Percentiles rank a stretch among this genome's conserved stretches.
phyloP scores from a whole-genome alignment of 1,140 invertebrate genomes.

The Drosophila sulfurigaster region DNA sequence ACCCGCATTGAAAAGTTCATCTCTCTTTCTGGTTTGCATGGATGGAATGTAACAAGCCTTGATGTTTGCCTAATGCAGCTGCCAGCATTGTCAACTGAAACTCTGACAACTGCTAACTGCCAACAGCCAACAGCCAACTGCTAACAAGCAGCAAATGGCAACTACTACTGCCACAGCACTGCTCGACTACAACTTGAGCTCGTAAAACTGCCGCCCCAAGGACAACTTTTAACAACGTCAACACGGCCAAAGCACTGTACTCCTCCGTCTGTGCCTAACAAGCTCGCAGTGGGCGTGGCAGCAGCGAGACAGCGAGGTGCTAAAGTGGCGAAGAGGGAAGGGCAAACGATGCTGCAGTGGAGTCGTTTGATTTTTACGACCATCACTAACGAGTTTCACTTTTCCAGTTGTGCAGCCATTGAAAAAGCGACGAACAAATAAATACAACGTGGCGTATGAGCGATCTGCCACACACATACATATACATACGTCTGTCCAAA shows the following conservation, averaged over 20 bases:
- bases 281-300: background rate
- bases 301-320: background rate
- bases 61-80: slow-evolving; percentile 70
- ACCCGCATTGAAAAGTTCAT: slow-evolving; percentile 35
- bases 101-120: slow-evolving; percentile 47
- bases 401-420: slow-evolving; percentile 54
- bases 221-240: slow-evolving; percentile 72
- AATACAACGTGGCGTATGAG: slow-evolving; percentile 67
- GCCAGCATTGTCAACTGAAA: slow-evolving; percentile 72
- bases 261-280: slow-evolving; percentile 23
- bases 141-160: slow-evolving; percentile 60
- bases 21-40: background rate
- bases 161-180: too few species aligned
- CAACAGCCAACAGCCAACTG: slow-evolving; percentile 55
- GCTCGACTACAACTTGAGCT: slow-evolving; percentile 59
- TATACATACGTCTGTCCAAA: slow-evolving; percentile 21
- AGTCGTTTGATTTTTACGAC: slow-evolving; percentile 73
- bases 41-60: slow-evolving; percentile 26
- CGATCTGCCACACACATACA: slow-evolving; percentile 9
- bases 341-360: background rate
- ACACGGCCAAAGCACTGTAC: slow-evolving; percentile 1
- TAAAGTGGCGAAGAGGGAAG: background rate
- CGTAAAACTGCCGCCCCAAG: slow-evolving; percentile 71
- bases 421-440: slow-evolving; percentile 51
- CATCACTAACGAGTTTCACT: slow-evolving; percentile 66